A percentile compares a stretch with the other conserved stretches of the same genome.
Evolutionary conservation across 2,113 vertebrate species (phyloP).

Genomic region (Aegotheles bennettii): DNA sequence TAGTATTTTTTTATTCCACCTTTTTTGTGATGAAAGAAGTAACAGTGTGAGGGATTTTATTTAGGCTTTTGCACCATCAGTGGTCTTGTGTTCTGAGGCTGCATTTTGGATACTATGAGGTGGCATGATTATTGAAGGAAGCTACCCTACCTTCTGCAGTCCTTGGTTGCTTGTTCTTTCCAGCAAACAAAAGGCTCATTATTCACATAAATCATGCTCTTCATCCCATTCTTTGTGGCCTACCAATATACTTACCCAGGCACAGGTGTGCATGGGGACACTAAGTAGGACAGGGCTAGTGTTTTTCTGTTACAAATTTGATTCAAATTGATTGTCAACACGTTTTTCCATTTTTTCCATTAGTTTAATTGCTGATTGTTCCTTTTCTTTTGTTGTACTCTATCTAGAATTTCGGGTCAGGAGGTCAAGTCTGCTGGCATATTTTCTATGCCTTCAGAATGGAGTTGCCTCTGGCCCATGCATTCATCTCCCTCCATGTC

Average conservation of each 20-base stretch:
- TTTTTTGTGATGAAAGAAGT: neutral
- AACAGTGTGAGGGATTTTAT: neutral
- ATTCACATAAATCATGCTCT: neutral
- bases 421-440: slow-evolving; percentile 1
- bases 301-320: neutral
- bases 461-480: neutral
- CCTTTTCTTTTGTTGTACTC: neutral
- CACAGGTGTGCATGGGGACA: neutral
- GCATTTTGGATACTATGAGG: neutral
- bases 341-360: neutral
- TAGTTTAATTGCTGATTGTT: slow-evolving; percentile 30
- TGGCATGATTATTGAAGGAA: neutral
- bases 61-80: neutral
- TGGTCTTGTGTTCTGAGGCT: neutral
- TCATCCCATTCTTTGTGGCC: neutral
- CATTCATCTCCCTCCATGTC: neutral
- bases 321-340: neutral
- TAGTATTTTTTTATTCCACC: neutral
- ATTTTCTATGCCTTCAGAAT: neutral
- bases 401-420: slow-evolving; percentile 25
- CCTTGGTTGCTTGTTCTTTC: neutral
- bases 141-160: neutral
- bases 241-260: neutral
- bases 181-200: neutral
- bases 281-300: neutral